These are phyloP conservation scores for Conus canariensis DNA, from an alignment of 2,888 invertebrate genomes.

Conservation along the genomic window DNA sequence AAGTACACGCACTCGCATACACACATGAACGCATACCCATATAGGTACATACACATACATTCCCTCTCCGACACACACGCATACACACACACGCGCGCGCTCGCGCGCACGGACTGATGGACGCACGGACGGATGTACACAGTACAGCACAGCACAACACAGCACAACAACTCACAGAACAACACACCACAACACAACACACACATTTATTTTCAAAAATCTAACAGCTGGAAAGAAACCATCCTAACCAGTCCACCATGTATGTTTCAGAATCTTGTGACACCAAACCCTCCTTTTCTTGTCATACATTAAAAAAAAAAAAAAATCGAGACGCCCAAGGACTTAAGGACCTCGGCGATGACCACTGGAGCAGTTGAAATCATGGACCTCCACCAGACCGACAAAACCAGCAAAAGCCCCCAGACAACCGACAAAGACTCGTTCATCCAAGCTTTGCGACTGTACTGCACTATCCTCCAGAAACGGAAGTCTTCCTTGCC, in stretches of 20 bases:
- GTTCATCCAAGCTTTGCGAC: background rate
- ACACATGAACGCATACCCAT: background rate
- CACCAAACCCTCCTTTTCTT: too few relatives aligned
- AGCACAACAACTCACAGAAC: background rate
- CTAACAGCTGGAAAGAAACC: too few relatives aligned
- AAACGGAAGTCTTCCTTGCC: background rate
- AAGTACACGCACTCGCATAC: background rate
- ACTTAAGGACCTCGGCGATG: background rate
- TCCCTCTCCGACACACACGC: slow-evolving; percentile 13
- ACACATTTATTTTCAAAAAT: too few relatives aligned
- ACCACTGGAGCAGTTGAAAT: background rate
- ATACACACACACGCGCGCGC: background rate
- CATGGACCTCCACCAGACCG: background rate
- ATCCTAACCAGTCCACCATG: too few relatives aligned
- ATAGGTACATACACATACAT: background rate
- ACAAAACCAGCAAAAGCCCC: background rate
- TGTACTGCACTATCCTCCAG: background rate
- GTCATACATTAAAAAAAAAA: too few relatives aligned
- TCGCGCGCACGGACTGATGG: background rate
- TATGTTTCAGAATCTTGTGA: too few relatives aligned
- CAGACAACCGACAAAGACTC: background rate
- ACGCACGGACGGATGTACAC: background rate
- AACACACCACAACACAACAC: background rate
- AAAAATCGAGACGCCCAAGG: too few relatives aligned
- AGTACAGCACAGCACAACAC: background rate